phyloP scores from a whole-genome alignment of 2,113 vertebrate species.

The Toxotes chatareus region DNA sequence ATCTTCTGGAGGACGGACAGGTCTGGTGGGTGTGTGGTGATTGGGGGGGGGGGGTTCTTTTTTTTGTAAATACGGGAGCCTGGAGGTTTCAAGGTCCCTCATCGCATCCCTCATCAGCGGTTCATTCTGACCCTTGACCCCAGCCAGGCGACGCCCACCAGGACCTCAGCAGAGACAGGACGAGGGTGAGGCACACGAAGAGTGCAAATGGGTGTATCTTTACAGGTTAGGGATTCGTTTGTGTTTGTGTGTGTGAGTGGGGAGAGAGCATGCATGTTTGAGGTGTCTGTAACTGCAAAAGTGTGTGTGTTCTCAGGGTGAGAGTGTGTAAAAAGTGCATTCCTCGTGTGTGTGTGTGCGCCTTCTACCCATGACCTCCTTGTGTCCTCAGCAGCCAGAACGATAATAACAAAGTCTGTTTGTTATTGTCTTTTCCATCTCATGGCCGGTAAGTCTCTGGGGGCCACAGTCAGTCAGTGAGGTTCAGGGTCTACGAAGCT shows the following conservation, averaged over 20 bases:
- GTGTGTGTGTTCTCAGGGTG: conserved; percentile 10
- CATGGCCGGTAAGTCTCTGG: conserved; percentile 44
- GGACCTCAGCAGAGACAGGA: conserved; percentile 28
- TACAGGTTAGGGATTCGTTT: conserved; percentile 6
- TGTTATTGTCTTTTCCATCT: conserved; percentile 21
- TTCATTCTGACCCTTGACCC: conserved; percentile 82
- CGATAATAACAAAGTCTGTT: conserved; percentile 36
- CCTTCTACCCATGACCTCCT: conserved; percentile 32
- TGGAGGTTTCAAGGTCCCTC: conserved; percentile 71
- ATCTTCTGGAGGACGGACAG: conserved; percentile 56
- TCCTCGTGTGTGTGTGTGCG: conserved; percentile 42
- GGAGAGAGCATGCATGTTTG: conserved; percentile 63
- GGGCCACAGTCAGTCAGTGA: conserved; percentile 37
- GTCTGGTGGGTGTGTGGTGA: conserved; percentile 26
- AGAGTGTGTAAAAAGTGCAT: conserved; percentile 51
- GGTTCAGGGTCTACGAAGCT: conserved; percentile 42
- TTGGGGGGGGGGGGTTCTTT: background rate
- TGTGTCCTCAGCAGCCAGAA: conserved; percentile 62
- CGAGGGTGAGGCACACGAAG: conserved; percentile 46
- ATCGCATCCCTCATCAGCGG: conserved; percentile 68
- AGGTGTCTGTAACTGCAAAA: conserved; percentile 60
- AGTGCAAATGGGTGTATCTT: conserved; percentile 48
- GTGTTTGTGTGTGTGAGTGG: conserved; percentile 28
- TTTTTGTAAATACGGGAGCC: conserved; percentile 2
- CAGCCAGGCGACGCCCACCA: conserved; percentile 1